Evolutionary conservation across 2,888 invertebrate genomes (phyloP), one percentile per base, ranked within the genome.

Genomic region (Pyrgus malvae): DNA sequence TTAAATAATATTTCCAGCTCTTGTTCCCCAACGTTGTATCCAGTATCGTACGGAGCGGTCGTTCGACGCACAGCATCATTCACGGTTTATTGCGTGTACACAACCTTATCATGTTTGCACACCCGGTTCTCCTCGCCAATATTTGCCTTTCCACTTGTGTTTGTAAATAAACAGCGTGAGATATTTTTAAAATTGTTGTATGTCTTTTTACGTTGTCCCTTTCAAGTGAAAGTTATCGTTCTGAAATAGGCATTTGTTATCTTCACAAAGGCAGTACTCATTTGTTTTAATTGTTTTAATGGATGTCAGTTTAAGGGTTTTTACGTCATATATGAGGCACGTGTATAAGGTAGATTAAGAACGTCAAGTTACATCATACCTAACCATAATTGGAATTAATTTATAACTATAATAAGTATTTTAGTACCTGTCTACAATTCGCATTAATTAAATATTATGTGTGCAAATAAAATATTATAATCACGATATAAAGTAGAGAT

Each of bases 31-130:
- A n/a, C n/a, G n/a, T n/a, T n/a, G n/a, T n/a, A n/a, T n/a, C n/a
- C n/a, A n/a, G n/a, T n/a, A n/a, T n/a, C n/a, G n/a, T n/a, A n/a
- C n/a, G n/a, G n/a, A n/a, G n/a, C n/a, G n/a, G n/a, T n/a, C n/a
- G n/a, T n/a, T n/a, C n/a, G n/a, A n/a, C n/a, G n/a, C n/a, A 11
- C 21, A 35, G 14, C 35, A 35, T n/a, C 19, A 19, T 38, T 38
- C 6, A n/a, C 25, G 6, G 25, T 25, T 27, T 25, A 16, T 25
- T 14, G 4, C 25, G n/a, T 25, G 25, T 25, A 42, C 42, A 17
- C 42, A 41, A 7, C 41, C 40, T 49, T 68, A 68, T 72, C 69
- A 57, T 58, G 60, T 69, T 62, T 66, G 61, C 60, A 60, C 67
- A 61, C 58, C 35, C 56, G 37, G 45, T 45, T 54, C 41, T 57